Percentiles rank a stretch among this genome's conserved stretches.
Evolutionary conservation across 2,888 invertebrate genomes (phyloP).

Genomic region (Luperina nickerlii): DNA sequence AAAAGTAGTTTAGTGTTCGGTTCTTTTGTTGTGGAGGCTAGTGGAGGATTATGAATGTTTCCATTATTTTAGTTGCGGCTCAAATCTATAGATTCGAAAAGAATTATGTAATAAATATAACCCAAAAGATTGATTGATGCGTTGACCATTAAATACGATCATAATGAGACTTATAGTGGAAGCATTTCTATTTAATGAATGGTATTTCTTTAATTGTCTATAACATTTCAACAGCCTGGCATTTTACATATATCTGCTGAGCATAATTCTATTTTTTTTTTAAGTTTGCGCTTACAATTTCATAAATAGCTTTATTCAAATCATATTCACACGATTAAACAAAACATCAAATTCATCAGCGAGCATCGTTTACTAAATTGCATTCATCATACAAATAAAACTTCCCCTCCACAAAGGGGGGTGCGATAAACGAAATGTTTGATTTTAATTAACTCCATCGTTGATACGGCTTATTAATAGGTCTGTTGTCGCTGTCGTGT

Average conservation of each 20-base stretch:
- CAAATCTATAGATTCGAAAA: not conserved
- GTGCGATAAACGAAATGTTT: slow-evolving; percentile 78
- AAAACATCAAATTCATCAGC: slow-evolving; percentile 68
- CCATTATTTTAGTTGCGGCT: not conserved
- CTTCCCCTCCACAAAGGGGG: slow-evolving; percentile 64
- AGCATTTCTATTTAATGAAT: not conserved
- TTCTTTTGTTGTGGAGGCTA: slow-evolving; percentile 21
- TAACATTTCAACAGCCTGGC: not conserved
- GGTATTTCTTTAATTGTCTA: not conserved
- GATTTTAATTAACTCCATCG: slow-evolving; percentile 86
- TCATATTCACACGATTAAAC: slow-evolving; percentile 65
- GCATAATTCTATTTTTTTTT: not conserved
- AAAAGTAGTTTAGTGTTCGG: slow-evolving; percentile 20
- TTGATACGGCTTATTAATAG: slow-evolving; percentile 81
- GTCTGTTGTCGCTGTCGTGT: slow-evolving; percentile 79
- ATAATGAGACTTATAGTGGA: not conserved
- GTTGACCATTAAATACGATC: not conserved
- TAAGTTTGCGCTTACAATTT: not conserved
- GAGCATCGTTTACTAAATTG: slow-evolving; percentile 70
- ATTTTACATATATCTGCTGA: not conserved
- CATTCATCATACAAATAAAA: slow-evolving; percentile 76
- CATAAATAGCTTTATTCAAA: slow-evolving; percentile 56
- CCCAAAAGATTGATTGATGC: not conserved
- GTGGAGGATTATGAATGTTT: slow-evolving; percentile 27
- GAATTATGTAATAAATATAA: not conserved